Evolutionary conservation across 2,888 invertebrate genomes (phyloP).

Genomic region (Drosophila prostipennis): DNA sequence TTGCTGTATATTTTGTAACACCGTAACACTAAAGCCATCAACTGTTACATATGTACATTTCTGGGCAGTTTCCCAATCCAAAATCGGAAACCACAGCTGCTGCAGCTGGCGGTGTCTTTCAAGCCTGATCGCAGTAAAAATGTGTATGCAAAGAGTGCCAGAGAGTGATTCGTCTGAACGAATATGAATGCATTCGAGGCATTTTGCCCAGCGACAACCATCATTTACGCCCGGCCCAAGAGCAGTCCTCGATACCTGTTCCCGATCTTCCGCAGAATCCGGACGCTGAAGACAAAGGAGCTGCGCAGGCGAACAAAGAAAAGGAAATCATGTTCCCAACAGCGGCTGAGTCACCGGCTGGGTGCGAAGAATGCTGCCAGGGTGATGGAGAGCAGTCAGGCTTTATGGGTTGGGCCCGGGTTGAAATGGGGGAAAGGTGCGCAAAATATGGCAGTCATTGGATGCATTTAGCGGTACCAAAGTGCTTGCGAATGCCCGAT

Average conservation of each 20-base stretch:
- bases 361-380: conserved; percentile 12
- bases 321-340: conserved; percentile 10
- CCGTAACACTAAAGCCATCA: background rate
- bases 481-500: conserved; percentile 16
- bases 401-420: conserved; percentile 24
- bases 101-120: conserved; percentile 11
- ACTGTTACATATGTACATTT: background rate
- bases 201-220: background rate
- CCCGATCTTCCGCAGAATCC: conserved; percentile 24
- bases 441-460: conserved; percentile 9
- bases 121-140: conserved; percentile 1
- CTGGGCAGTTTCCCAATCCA: background rate
- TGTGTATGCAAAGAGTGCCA: conserved; percentile 5
- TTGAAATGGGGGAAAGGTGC: conserved; percentile 24
- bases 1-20: background rate
- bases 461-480: conserved; percentile 17
- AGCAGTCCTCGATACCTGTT: conserved; percentile 4
- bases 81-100: background rate
- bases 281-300: conserved; percentile 2
- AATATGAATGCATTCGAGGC: conserved; percentile 9
- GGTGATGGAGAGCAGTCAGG: conserved; percentile 28
- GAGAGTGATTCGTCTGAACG: conserved; percentile 1
- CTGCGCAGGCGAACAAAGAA: conserved; percentile 18
- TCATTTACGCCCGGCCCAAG: conserved; percentile 4
- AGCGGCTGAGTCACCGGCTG: conserved; percentile 21